phyloP scores from a whole-genome alignment of 2,797 vertebrate species.

The Meda fulgida region DNA sequence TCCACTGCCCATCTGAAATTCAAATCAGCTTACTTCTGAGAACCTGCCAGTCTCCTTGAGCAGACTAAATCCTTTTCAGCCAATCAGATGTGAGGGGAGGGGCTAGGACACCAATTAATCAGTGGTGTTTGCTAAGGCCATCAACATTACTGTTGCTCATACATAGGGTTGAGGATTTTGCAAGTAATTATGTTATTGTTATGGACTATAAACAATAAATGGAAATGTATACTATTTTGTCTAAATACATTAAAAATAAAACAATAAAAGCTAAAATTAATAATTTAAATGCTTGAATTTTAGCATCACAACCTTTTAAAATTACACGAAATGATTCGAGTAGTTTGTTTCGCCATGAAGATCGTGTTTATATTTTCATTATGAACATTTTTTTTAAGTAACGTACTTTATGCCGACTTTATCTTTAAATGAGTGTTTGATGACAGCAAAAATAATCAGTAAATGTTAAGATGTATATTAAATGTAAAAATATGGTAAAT shows the following conservation, averaged over 20 bases:
- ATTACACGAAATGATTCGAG: too few species aligned
- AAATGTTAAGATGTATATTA: background rate
- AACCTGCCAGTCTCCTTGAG: slow-evolving; percentile 10
- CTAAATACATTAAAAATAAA: background rate
- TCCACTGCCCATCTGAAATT: slow-evolving; percentile 31
- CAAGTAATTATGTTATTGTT: background rate
- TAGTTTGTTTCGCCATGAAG: too few species aligned
- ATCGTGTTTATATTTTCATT: too few species aligned
- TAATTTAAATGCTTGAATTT: too few species aligned
- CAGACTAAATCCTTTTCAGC: background rate
- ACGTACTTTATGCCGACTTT: too few species aligned
- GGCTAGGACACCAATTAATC: background rate
- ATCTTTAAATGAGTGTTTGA: too few species aligned
- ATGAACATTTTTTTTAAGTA: too few species aligned
- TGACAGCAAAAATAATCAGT: background rate
- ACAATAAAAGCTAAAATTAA: background rate
- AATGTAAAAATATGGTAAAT: background rate
- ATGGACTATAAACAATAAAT: background rate
- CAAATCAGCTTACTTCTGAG: slow-evolving; percentile 13
- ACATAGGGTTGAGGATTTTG: background rate
- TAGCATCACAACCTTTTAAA: too few species aligned
- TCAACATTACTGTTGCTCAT: background rate
- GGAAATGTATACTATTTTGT: too few species aligned
- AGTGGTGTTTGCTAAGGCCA: background rate
- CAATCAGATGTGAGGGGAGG: slow-evolving; percentile 8